phyloP scores from a whole-genome alignment of 2,113 vertebrate genomes.

The Bujurquina vittata region DNA sequence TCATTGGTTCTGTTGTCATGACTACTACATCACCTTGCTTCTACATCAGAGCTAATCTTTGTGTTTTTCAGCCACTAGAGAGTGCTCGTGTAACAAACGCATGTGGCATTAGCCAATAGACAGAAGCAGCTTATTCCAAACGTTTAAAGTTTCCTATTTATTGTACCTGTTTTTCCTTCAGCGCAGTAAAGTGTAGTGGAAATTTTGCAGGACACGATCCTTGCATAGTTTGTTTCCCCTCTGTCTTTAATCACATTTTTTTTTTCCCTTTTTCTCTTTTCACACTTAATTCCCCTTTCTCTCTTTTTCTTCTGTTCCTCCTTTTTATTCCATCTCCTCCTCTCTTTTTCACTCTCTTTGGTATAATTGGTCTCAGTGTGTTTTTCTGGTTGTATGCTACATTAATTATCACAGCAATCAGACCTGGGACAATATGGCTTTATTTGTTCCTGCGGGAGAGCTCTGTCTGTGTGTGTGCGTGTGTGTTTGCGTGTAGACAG shows the following conservation, averaged over 20 bases:
- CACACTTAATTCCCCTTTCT: not conserved
- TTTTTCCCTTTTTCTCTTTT: not conserved
- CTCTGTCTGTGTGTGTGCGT: constrained; percentile 18
- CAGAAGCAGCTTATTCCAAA: not conserved
- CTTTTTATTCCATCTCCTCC: not conserved
- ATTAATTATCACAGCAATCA: constrained; percentile 75
- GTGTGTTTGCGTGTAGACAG: constrained; percentile 40
- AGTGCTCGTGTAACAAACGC: not conserved
- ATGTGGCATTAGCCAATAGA: not conserved
- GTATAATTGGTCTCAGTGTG: constrained; percentile 69
- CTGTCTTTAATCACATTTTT: not conserved
- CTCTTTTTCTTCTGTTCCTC: not conserved
- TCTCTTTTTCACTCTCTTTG: constrained; percentile 3
- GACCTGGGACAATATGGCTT: constrained; percentile 72
- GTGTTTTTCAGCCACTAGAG: not conserved
- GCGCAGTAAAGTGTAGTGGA: not conserved
- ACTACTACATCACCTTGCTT: not conserved
- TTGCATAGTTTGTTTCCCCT: not conserved
- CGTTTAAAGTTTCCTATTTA: too few relatives aligned
- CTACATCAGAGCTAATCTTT: not conserved
- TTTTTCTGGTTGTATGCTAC: constrained; percentile 67
- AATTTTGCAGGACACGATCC: not conserved
- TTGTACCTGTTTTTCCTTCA: not conserved
- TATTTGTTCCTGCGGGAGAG: constrained; percentile 66
- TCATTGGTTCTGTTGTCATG: not conserved